Conservation (phyloP, 1,140 invertebrate species). For the Macrocentrus cingulum region DNA sequence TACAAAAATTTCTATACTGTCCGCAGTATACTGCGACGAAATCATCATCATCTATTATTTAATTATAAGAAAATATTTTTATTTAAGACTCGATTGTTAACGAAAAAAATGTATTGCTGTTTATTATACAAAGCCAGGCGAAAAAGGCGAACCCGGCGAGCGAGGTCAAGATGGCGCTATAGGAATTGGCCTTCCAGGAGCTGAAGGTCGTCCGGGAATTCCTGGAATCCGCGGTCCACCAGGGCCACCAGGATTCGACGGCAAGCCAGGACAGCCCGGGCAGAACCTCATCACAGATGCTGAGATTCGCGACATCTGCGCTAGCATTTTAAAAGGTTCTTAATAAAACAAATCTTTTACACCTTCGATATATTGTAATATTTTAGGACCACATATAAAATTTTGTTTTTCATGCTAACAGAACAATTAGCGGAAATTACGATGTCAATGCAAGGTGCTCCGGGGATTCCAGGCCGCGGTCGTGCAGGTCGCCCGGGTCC, state of each 20-base stretch:
- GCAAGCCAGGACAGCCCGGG: not conserved
- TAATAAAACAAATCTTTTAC: slow-evolving; percentile 25
- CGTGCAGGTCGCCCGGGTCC: slow-evolving; percentile 63
- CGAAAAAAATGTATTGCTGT: no score
- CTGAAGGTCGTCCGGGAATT: slow-evolving; percentile 37
- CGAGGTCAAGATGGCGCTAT: slow-evolving; percentile 43
- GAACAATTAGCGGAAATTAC: slow-evolving; percentile 67
- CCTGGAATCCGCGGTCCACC: slow-evolving; percentile 57
- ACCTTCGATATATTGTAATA: no score
- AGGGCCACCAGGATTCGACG: slow-evolving; percentile 44
- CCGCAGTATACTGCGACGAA: no score
- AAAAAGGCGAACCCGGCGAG: slow-evolving; percentile 50
- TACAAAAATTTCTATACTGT: no score
- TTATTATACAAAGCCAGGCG: slow-evolving; percentile 38
- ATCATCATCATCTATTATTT: no score
- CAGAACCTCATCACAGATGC: slow-evolving; percentile 57
- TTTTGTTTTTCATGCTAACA: no score
- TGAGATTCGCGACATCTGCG: slow-evolving; percentile 62
- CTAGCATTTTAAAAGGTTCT: slow-evolving; percentile 60
- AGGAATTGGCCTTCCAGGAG: slow-evolving; percentile 39
- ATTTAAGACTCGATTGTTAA: not conserved
- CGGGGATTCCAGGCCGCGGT: slow-evolving; percentile 64
- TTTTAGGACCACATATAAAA: no score
- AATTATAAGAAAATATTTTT: not conserved
- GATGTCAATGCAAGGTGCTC: slow-evolving; percentile 63